Evolutionary conservation across 1,140 invertebrate species (phyloP), one percentile per base, ranked within the genome.

Genomic region (Cephus cinctus): DNA sequence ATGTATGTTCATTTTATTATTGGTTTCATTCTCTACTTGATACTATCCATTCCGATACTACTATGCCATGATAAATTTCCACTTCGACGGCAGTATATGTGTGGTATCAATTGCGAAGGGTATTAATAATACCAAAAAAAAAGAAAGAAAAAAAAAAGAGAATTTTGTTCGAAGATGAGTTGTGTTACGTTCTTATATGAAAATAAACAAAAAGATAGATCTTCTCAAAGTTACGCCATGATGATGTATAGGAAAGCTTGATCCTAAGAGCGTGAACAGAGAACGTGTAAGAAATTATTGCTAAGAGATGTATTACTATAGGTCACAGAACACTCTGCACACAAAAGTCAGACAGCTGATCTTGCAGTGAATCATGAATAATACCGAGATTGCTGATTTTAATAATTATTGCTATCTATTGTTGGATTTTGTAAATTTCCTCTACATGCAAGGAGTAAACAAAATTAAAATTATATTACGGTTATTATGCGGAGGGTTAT

Each of bases 351-450:
- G 9, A 44, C n/a, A n/a, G 16, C n/a, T 50, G 39, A 54, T 41
- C 47, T 30, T 62, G 50, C 40, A 55, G 34, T 20, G 52, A 30
- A 43, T 58, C 25, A 30, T 18, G 47, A 62, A 52, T 47, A 49
- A 30, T 45, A 52, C 53, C 50, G 51, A 47, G 35, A 54, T 47
- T 39, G 46, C 31, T 54, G 36, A 45, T 63, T 63, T 40, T 56
- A 60, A 56, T 50, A 43, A 63, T 57, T 56, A 58, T 58, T 52
- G 59, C 48, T 45, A 52, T 42, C 47, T 54, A 57, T 63, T 63
- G 52, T 63, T 69, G 54, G 52, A 68, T 57, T 63, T 69, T 62
- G 61, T 62, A 61, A 60, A 62, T 65, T 63, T 57, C 45, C 41
- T 50, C 53, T 61, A 54, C 41, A 63, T 54, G 35, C 36, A 56